Evolutionary conservation across 2,797 vertebrate species (phyloP).

Genomic region (Benthosema pterotum): DNA sequence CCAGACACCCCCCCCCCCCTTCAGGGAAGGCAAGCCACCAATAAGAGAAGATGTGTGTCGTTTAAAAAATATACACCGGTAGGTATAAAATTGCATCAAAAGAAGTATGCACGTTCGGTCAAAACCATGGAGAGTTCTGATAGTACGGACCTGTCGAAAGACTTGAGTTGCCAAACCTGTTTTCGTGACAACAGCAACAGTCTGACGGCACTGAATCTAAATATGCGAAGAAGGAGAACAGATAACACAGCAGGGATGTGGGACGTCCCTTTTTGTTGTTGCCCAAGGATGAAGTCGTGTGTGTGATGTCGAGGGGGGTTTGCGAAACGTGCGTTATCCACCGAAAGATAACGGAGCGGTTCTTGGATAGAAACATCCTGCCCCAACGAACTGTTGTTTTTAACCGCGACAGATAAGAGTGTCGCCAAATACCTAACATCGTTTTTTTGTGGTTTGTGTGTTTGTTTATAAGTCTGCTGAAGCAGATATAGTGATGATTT

Average conservation of each 20-base stretch:
- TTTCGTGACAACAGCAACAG: constrained; percentile 12
- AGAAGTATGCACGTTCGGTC: no score
- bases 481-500: not conserved
- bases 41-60: no score
- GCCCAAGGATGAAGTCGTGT: constrained; percentile 17
- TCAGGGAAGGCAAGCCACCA: no score
- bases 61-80: no score
- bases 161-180: not conserved
- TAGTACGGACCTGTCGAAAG: not conserved
- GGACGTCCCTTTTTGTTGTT: constrained; percentile 1
- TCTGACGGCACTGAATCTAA: constrained; percentile 19
- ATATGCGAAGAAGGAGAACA: constrained; percentile 28
- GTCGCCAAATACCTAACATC: constrained; percentile 1
- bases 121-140: no score
- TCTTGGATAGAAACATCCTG: constrained; percentile 31
- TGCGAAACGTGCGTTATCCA: constrained; percentile 19
- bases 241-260: constrained; percentile 46
- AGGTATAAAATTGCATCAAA: no score
- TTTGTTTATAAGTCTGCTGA: constrained; percentile 2
- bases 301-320: constrained; percentile 18
- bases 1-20: no score
- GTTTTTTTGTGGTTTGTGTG: no score
- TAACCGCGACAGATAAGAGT: constrained; percentile 19
- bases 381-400: not conserved
- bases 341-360: constrained; percentile 23